Evolutionary conservation across 1,140 invertebrate species (phyloP).

Genomic region (Marisa cornuarietis): DNA sequence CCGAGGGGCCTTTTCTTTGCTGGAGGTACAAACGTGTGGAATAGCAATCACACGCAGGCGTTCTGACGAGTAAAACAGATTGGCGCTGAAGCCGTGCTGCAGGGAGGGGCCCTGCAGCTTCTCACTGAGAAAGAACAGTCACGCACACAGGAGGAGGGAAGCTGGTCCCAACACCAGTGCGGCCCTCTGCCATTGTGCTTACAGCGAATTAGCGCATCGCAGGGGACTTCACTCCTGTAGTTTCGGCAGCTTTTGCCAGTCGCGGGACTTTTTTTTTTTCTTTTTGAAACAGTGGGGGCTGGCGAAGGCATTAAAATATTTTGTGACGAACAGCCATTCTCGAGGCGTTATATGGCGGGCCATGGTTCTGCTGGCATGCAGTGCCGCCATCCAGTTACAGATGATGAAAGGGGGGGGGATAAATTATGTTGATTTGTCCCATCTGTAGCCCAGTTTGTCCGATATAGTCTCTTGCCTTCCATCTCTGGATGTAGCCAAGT

Average conservation of each 20-base stretch:
- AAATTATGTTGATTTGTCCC: too few species aligned
- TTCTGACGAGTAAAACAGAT: background rate
- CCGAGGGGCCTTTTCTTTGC: background rate
- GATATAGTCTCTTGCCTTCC: too few species aligned
- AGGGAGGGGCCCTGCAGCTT: background rate
- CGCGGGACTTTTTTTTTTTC: background rate
- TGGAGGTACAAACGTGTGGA: conserved; percentile 18
- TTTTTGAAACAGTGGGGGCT: background rate
- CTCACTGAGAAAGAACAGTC: conserved; percentile 10
- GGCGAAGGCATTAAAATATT: conserved; percentile 13
- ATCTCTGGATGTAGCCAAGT: too few species aligned
- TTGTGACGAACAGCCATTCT: conserved; percentile 2
- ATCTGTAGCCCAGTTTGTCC: too few species aligned
- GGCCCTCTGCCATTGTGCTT: conserved; percentile 11
- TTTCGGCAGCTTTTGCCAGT: background rate
- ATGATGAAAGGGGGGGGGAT: too few species aligned
- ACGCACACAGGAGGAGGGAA: background rate
- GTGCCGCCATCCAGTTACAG: too few species aligned
- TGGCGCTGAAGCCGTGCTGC: conserved; percentile 7
- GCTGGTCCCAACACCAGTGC: background rate
- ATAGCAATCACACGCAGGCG: conserved; percentile 6
- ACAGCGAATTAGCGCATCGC: conserved; percentile 14
- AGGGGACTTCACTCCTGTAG: background rate
- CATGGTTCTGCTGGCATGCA: too few species aligned
- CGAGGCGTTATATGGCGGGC: too few species aligned